Conservation (phyloP, 2,797 vertebrate genomes). For the Dendrocincla tyrannina region DNA sequence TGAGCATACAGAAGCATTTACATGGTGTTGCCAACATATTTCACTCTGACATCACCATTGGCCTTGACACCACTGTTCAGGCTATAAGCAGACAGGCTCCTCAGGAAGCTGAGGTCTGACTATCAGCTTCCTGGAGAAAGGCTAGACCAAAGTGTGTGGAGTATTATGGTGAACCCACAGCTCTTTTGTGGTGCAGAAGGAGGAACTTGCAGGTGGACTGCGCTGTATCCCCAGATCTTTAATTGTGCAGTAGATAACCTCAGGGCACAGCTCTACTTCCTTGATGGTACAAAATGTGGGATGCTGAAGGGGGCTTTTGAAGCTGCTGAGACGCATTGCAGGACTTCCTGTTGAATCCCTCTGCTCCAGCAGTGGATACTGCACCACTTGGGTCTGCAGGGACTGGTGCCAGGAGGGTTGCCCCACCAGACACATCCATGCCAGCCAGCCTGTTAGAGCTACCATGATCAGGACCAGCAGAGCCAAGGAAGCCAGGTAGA, state of each 20-base stretch:
- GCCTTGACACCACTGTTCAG: neutral
- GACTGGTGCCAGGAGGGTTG: neutral
- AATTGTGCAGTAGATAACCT: slow-evolving; percentile 39
- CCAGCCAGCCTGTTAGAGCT: neutral
- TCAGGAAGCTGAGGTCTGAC: neutral
- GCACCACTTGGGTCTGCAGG: neutral
- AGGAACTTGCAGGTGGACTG: neutral
- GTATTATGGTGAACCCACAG: neutral
- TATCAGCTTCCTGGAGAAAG: neutral
- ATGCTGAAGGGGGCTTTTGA: neutral
- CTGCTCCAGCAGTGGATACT: neutral
- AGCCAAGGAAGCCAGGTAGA: slow-evolving; percentile 8
- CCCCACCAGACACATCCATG: slow-evolving; percentile 1
- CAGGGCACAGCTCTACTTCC: slow-evolving; percentile 38
- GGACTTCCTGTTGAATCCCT: neutral
- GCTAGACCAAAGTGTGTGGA: neutral
- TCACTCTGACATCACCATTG: neutral
- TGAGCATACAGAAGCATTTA: neutral
- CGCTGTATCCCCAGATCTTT: neutral
- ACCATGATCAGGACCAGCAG: neutral
- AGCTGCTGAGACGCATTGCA: neutral
- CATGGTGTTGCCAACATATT: neutral
- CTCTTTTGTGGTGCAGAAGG: slow-evolving; percentile 49
- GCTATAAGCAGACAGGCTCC: slow-evolving; percentile 17
- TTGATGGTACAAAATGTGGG: slow-evolving; percentile 41